A percentile compares a stretch with the other conserved stretches of the same genome.
phyloP scores from a whole-genome alignment of 1,140 invertebrate genomes.

The Zaprionus tsacasi region DNA sequence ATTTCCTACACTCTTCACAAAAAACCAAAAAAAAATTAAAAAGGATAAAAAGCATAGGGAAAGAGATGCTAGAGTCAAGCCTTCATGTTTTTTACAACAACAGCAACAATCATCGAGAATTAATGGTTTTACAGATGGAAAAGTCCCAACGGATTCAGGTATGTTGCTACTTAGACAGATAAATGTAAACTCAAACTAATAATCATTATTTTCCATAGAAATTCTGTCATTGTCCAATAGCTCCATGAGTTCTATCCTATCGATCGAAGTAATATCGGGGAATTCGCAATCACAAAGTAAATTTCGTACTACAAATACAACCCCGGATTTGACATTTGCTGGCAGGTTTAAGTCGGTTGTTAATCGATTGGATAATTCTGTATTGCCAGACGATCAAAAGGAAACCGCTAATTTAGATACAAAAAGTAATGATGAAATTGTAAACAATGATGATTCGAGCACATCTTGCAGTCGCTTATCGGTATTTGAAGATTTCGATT shows the following conservation, averaged over 20 bases:
- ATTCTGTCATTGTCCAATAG: conserved; percentile 79
- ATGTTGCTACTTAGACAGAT: not conserved
- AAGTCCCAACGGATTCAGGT: conserved; percentile 53
- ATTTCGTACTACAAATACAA: conserved; percentile 25
- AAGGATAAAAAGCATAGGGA: conserved; percentile 69
- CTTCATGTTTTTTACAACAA: conserved; percentile 3
- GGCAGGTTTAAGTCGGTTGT: conserved; percentile 66
- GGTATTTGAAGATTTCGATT: conserved; percentile 39
- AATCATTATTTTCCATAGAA: conserved; percentile 42
- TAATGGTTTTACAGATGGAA: conserved; percentile 12
- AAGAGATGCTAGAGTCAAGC: not conserved
- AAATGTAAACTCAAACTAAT: not conserved
- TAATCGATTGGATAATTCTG: conserved; percentile 12
- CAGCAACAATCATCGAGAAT: conserved; percentile 30
- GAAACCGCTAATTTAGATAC: conserved; percentile 23
- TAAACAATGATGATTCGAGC: conserved; percentile 57
- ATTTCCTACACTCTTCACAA: conserved; percentile 21
- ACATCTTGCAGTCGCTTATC: conserved; percentile 65
- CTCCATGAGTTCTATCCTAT: conserved; percentile 78
- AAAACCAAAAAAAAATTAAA: conserved; percentile 59
- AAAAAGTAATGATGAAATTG: conserved; percentile 37
- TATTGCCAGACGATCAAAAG: conserved; percentile 21
- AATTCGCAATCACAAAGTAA: conserved; percentile 45
- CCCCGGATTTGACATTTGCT: conserved; percentile 72
- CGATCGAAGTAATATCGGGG: conserved; percentile 51